Evolutionary conservation across 2,888 invertebrate species (phyloP).

Genomic region (Iselma pallidipennis): DNA sequence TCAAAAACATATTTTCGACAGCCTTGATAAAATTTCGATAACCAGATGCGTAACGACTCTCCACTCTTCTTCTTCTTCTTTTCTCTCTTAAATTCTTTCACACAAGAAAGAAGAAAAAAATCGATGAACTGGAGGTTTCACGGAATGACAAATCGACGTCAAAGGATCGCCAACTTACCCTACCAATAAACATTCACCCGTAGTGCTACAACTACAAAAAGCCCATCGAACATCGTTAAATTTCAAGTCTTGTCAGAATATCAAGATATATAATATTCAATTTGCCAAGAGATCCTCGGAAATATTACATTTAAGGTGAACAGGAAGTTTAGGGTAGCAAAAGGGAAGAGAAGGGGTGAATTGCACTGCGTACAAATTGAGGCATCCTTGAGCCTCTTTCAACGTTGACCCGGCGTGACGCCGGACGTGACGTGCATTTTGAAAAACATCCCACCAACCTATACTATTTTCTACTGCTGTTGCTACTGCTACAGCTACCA

Average conservation of each 20-base stretch:
- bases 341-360: slow-evolving; percentile 29
- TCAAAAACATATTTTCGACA: slow-evolving; percentile 15
- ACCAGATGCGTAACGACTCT: not conserved
- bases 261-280: slow-evolving; percentile 53
- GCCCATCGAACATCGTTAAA: slow-evolving; percentile 24
- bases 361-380: slow-evolving; percentile 52
- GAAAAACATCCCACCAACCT: slow-evolving; percentile 18
- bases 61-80: not conserved
- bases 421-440: slow-evolving; percentile 48
- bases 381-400: slow-evolving; percentile 50
- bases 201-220: slow-evolving; percentile 1
- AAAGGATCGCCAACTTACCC: not conserved
- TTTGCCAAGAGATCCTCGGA: slow-evolving; percentile 49
- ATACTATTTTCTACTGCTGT: not conserved
- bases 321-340: slow-evolving; percentile 32
- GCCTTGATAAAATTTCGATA: slow-evolving; percentile 10
- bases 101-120: not conserved
- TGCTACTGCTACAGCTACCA: not conserved
- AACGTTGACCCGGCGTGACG: slow-evolving; percentile 49
- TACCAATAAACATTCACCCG: slow-evolving; percentile 9
- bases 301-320: slow-evolving; percentile 51
- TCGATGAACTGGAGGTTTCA: not conserved
- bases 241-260: slow-evolving; percentile 40
- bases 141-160: not conserved
- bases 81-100: not conserved